Base-by-base conservation (phyloP, 2,888 invertebrate species). In the Trypoxylon attenuatum region DNA sequence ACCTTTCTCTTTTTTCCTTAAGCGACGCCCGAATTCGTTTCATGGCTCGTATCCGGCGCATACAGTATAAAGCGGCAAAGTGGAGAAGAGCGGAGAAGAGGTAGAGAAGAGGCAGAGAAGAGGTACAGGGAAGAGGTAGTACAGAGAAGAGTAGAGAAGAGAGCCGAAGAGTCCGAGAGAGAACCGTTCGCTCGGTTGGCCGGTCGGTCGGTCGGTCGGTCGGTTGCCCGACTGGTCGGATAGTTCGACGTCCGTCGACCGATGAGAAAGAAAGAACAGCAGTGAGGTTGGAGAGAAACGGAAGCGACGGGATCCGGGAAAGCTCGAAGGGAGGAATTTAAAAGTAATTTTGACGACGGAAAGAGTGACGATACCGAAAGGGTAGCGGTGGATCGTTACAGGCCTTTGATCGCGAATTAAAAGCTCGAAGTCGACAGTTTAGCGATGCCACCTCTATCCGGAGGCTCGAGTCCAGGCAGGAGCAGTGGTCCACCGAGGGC, bases 351-450 rank as follows among this genome's bases (percentile, higher is more conserved):
- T 76, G 74, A 79, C 78, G 77, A 76, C 72, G 76, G 69, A 66
- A 71, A 75, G 75, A 75, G 75, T 62, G 70, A 56, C 72, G 68
- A 39, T 46, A 54, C 66, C 70, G 70, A 70, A 72, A 75, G 72
- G 72, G 66, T 63, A 56, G 68, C 75, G 74, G 71, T 71, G 70
- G 75, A 75, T 76, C 76, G 76, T 76, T 76, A 76, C 73, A 60
- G 55, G 79, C 82, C 84, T 84, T 85, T 86, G 85, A 86, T 84
- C 84, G 80, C 78, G 82, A 84, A 85, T 86, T 85, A 84, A 84
- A 84, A 83, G 83, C 80, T 79, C 69, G 71, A 83, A 84, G 83
- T 83, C 82, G 78, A 82, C 79, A 77, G 81, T 80, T 77, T 77
- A 77, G 74, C 77, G 75, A 77, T 75, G 78, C 73, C 79, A 80